Conservation (phyloP, 1,140 invertebrate genomes). For the Helicoverpa armigera region DNA sequence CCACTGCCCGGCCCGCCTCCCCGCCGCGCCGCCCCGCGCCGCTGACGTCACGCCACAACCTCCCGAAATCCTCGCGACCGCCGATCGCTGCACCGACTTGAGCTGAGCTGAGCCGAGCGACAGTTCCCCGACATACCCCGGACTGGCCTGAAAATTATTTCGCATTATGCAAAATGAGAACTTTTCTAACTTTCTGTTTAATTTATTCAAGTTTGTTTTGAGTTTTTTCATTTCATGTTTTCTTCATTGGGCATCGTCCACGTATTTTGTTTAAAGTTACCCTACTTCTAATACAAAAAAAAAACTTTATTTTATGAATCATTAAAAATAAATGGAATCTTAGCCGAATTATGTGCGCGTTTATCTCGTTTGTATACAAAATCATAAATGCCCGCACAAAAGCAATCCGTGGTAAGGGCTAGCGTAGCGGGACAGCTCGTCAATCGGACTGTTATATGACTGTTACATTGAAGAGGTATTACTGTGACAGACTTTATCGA, state of each 20-base stretch:
- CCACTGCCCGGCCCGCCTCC: conserved; percentile 61
- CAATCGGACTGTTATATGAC: too few species aligned
- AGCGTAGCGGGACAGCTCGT: too few species aligned
- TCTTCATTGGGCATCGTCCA: too few species aligned
- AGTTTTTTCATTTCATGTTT: neutral
- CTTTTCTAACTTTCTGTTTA: neutral
- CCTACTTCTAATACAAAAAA: too few species aligned
- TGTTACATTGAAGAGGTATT: too few species aligned
- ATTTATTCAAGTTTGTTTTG: conserved; percentile 14
- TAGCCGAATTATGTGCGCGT: too few species aligned
- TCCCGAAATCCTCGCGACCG: conserved; percentile 72
- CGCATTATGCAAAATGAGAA: conserved; percentile 17
- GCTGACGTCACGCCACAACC: conserved; percentile 78
- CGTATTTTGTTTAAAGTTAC: neutral
- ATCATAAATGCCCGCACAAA: too few species aligned
- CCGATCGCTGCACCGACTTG: conserved; percentile 66
- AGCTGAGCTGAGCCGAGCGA: conserved; percentile 40
- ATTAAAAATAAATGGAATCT: too few species aligned
- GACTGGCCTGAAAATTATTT: conserved; percentile 28
- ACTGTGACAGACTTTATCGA: too few species aligned
- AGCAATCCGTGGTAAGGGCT: too few species aligned
- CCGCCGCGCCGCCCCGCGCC: conserved; percentile 49
- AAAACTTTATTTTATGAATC: too few species aligned
- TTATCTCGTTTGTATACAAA: too few species aligned
- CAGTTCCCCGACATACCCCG: conserved; percentile 5